These are phyloP conservation scores for Colletes latitarsis DNA, from an alignment of 1,140 invertebrate species.

Conservation along the genomic window DNA sequence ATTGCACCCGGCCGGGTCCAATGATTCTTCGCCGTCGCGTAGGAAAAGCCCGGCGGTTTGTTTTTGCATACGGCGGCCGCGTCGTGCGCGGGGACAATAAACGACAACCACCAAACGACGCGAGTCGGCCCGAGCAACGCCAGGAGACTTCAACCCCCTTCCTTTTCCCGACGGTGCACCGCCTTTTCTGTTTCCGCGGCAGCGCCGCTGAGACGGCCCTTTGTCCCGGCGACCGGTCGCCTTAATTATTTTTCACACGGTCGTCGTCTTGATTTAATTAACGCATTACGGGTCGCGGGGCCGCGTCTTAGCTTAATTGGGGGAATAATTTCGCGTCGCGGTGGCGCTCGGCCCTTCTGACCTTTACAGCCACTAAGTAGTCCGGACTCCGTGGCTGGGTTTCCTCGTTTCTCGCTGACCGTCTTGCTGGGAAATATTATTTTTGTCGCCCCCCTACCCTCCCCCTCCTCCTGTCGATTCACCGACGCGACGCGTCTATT, in stretches of 20 bases:
- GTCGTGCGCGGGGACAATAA: constrained; percentile 26
- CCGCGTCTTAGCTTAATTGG: constrained; percentile 48
- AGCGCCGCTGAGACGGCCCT: constrained; percentile 22
- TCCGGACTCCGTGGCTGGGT: background rate
- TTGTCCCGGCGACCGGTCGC: constrained; percentile 39
- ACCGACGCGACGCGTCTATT: background rate
- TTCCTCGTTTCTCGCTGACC: background rate
- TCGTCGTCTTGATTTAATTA: constrained; percentile 53
- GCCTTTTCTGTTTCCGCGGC: constrained; percentile 19
- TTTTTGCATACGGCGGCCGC: constrained; percentile 10
- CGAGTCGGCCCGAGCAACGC: background rate
- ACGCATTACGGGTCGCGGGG: constrained; percentile 31
- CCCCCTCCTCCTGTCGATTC: background rate
- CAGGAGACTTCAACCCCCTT: background rate
- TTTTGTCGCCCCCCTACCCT: background rate
- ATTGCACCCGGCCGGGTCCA: constrained; percentile 23
- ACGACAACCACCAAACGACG: constrained; percentile 9
- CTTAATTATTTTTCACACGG: constrained; percentile 57
- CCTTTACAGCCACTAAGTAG: constrained; percentile 42
- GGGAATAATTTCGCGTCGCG: constrained; percentile 35
- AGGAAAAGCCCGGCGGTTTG: constrained; percentile 35
- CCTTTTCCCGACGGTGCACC: background rate
- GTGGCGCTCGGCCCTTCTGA: background rate
- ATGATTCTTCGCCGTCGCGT: constrained; percentile 29
- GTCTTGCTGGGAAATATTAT: background rate